Conservation (phyloP, 2,888 invertebrate species). For the Himalopsyche kuldschensis region DNA sequence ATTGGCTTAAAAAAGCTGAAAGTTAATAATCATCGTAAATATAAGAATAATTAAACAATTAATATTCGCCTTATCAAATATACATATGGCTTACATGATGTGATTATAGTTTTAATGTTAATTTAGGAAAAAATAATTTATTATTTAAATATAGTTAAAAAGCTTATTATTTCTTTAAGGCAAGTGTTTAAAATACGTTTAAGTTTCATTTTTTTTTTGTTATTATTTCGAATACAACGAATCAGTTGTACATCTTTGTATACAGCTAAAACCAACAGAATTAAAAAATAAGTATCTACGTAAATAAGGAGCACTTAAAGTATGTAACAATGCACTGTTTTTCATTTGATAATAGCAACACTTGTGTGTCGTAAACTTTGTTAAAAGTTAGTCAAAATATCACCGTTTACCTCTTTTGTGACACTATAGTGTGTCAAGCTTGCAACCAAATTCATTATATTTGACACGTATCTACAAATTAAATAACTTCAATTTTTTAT, state of each 20-base stretch:
- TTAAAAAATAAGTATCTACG: not conserved
- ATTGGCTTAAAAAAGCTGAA: not conserved
- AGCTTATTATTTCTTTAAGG: not conserved
- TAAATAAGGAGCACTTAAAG: not conserved
- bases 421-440: too few relatives aligned
- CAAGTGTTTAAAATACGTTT: not conserved
- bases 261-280: not conserved
- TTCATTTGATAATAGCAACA: not conserved
- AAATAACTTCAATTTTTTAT: too few relatives aligned
- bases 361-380: not conserved
- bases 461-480: too few relatives aligned
- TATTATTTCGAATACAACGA: not conserved
- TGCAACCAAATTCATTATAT: too few relatives aligned
- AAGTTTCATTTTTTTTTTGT: not conserved
- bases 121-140: not conserved
- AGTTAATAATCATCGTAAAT: not conserved
- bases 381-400: not conserved
- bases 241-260: not conserved
- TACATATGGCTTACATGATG: slow-evolving; percentile 7
- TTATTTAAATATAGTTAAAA: not conserved
- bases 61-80: slow-evolving; percentile 2
- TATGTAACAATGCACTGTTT: not conserved
- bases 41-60: not conserved
- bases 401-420: too few relatives aligned
- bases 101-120: slow-evolving; percentile 17